Conservation (phyloP, 1,140 invertebrate species). For the Drosophila triauraria region DNA sequence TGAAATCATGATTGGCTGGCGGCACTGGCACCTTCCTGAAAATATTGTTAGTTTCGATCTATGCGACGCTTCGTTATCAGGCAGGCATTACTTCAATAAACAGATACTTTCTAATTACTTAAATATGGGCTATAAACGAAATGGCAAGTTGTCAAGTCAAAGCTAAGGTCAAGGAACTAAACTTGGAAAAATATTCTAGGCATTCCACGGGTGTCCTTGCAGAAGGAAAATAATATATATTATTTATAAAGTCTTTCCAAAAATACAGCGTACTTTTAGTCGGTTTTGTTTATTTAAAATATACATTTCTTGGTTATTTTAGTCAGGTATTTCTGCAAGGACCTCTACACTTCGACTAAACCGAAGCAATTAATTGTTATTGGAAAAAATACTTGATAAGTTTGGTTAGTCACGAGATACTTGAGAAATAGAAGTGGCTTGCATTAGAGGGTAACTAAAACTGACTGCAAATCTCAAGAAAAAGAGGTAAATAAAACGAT, state of each 20-base stretch:
- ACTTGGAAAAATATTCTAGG: slow-evolving; percentile 33
- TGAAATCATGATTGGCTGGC: slow-evolving; percentile 47
- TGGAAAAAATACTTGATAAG: slow-evolving; percentile 7
- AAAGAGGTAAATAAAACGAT: slow-evolving; percentile 31
- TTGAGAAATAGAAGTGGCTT: slow-evolving; percentile 31
- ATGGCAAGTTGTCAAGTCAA: slow-evolving; percentile 41
- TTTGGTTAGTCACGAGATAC: slow-evolving; percentile 40
- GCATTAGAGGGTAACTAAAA: slow-evolving; percentile 38
- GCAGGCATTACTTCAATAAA: slow-evolving; percentile 51
- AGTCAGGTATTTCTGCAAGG: slow-evolving; percentile 18
- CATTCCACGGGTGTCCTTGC: slow-evolving; percentile 38
- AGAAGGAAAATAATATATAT: slow-evolving; percentile 2
- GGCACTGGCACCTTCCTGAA: slow-evolving; percentile 42
- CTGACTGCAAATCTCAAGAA: slow-evolving; percentile 44
- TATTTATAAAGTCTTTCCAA: background rate
- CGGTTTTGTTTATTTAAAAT: background rate
- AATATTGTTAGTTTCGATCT: slow-evolving; percentile 52
- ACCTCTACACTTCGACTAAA: slow-evolving; percentile 21
- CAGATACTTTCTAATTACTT: slow-evolving; percentile 31
- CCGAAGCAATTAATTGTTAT: slow-evolving; percentile 20
- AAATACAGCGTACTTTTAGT: background rate
- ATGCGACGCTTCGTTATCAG: slow-evolving; percentile 41
- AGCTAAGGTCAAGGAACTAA: slow-evolving; percentile 49
- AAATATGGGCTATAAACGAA: slow-evolving; percentile 32
- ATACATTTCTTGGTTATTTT: background rate